These are phyloP conservation scores for Andinoacara biseriatus DNA, from an alignment of 2,113 vertebrate genomes.

Conservation along the genomic window DNA sequence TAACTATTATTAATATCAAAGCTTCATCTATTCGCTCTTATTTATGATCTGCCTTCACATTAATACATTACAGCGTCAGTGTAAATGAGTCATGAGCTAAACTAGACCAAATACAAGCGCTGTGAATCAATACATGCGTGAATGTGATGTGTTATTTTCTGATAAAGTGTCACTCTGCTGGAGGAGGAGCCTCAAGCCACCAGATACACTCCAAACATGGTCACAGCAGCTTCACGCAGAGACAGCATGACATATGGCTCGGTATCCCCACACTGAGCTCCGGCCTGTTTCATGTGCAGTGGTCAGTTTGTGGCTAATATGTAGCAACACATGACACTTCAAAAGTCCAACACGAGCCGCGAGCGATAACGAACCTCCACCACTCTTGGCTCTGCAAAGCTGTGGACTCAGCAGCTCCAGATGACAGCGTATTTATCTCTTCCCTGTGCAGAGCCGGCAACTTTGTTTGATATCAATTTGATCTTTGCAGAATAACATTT, in stretches of 20 bases:
- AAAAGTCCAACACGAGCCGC: conserved; percentile 46
- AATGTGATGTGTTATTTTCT: not conserved
- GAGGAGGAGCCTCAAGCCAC: not conserved
- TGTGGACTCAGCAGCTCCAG: conserved; percentile 46
- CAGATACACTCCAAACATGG: not conserved
- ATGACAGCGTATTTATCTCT: conserved; percentile 39
- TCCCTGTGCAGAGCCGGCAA: not conserved
- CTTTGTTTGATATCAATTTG: conserved; percentile 37
- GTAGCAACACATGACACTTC: conserved; percentile 37
- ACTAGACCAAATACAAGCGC: not conserved
- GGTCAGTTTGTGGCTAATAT: conserved; percentile 29
- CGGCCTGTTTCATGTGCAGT: not conserved
- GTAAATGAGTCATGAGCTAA: conserved; percentile 18
- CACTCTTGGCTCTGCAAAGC: not conserved
- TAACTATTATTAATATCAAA: conserved; percentile 5
- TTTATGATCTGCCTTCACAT: not conserved
- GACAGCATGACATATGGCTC: not conserved
- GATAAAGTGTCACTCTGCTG: not conserved
- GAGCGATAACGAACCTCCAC: conserved; percentile 16
- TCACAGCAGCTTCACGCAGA: not conserved
- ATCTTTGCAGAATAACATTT: conserved; percentile 32
- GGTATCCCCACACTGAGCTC: conserved; percentile 31
- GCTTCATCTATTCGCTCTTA: not conserved
- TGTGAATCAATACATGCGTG: not conserved
- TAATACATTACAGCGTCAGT: not conserved